These are phyloP conservation scores for Glaucopsyche alexis DNA, from an alignment of 2,888 invertebrate species.

Conservation along the genomic window DNA sequence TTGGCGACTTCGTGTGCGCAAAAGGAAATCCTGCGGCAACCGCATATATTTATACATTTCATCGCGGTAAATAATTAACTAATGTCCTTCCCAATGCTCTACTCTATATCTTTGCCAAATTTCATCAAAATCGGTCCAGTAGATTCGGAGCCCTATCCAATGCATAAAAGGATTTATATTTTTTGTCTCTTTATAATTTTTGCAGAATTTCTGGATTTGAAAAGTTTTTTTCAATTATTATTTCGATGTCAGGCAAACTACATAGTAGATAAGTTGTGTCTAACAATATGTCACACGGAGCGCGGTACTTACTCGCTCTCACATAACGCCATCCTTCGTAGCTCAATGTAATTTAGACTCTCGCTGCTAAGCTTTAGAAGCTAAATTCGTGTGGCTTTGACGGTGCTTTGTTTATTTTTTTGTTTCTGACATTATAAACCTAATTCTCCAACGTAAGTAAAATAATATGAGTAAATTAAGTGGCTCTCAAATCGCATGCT, in stretches of 20 bases:
- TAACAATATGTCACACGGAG: not conserved
- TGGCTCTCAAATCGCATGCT: too few relatives aligned
- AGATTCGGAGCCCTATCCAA: too few relatives aligned
- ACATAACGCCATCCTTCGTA: not conserved
- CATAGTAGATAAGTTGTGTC: not conserved
- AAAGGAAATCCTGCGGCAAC: too few relatives aligned
- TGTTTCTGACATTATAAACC: not conserved
- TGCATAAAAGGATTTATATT: too few relatives aligned
- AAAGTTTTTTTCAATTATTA: too few relatives aligned
- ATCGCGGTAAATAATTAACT: too few relatives aligned
- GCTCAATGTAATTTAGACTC: slow-evolving; percentile 18
- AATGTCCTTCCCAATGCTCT: not conserved
- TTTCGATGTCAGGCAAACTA: not conserved
- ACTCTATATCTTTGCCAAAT: not conserved
- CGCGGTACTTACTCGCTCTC: not conserved
- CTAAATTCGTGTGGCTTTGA: slow-evolving; percentile 21
- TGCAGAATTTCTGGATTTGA: too few relatives aligned
- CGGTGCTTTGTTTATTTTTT: slow-evolving; percentile 17
- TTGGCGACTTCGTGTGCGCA: too few relatives aligned
- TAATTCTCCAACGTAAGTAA: too few relatives aligned
- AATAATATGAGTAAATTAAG: too few relatives aligned
- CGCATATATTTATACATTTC: not conserved
- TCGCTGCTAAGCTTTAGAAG: slow-evolving; percentile 25
- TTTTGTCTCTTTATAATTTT: too few relatives aligned
- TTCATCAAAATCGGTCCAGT: not conserved